phyloP scores from a whole-genome alignment of 2,113 vertebrate genomes.

The Campylorhamphus procurvoides region DNA sequence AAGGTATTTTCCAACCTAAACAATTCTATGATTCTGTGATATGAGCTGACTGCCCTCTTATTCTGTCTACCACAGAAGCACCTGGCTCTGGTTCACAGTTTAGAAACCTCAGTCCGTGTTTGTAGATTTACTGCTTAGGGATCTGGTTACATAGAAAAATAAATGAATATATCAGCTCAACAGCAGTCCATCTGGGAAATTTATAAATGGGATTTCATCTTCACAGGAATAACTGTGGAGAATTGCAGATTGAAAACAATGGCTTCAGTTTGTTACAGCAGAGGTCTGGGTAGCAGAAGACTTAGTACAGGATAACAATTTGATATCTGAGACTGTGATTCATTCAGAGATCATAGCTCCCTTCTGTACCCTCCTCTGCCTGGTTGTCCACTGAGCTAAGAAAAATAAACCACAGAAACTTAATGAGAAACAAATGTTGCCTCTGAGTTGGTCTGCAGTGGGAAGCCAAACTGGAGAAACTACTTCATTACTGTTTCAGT shows the following conservation, averaged over 20 bases:
- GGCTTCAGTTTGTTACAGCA: not conserved
- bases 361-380: not conserved
- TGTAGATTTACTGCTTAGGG: not conserved
- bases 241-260: not conserved
- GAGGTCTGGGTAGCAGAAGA: not conserved
- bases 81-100: not conserved
- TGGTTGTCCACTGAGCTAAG: not conserved
- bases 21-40: not conserved
- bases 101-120: not conserved
- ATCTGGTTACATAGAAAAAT: not conserved
- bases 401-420: not conserved
- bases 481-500: not conserved
- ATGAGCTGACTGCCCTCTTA: not conserved
- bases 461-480: conserved; percentile 1
- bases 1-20: not conserved
- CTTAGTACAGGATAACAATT: not conserved
- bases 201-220: not conserved
- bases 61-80: not conserved
- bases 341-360: not conserved
- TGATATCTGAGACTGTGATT: conserved; percentile 1
- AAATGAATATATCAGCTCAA: not conserved
- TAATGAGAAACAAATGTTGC: conserved; percentile 43
- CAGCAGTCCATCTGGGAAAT: not conserved
- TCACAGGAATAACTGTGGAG: not conserved
- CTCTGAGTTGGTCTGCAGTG: not conserved